phyloP scores from a whole-genome alignment of 2,113 vertebrate genomes.

The Lasiurus borealis region DNA sequence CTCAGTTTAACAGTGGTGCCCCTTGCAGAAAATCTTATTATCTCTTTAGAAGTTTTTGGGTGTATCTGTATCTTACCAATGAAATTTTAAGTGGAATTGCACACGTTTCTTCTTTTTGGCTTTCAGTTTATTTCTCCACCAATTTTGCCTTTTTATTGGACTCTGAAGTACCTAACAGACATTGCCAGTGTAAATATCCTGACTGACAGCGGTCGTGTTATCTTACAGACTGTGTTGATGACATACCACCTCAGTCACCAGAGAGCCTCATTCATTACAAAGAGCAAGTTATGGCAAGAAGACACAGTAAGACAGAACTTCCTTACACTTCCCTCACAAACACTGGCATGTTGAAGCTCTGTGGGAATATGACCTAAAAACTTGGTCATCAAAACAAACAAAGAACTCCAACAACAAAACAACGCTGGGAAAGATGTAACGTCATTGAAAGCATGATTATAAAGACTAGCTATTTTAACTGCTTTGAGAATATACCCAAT shows the following conservation, averaged over 20 bases:
- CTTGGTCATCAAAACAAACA: slow-evolving; percentile 8
- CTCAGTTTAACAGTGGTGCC: not conserved
- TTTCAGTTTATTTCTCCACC: slow-evolving; percentile 14
- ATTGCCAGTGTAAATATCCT: slow-evolving; percentile 2
- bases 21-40: not conserved
- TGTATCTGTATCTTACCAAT: not conserved
- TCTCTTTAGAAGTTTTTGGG: not conserved
- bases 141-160: slow-evolving; percentile 58
- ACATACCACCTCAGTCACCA: slow-evolving; percentile 36
- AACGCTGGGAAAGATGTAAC: not conserved
- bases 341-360: not conserved
- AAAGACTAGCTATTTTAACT: not conserved
- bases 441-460: not conserved
- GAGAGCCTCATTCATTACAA: not conserved
- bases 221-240: not conserved
- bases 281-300: slow-evolving; percentile 37
- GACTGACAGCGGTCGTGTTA: slow-evolving; percentile 12
- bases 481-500: not conserved
- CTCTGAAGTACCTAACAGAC: not conserved
- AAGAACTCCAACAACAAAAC: not conserved
- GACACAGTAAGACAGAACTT: slow-evolving; percentile 12
- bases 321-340: slow-evolving; percentile 44
- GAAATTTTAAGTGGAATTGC: slow-evolving; percentile 43
- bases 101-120: slow-evolving; percentile 39
- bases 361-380: not conserved